These are phyloP conservation scores for Sula dactylatra DNA, from an alignment of 2,113 vertebrate genomes.

Conservation along the genomic window DNA sequence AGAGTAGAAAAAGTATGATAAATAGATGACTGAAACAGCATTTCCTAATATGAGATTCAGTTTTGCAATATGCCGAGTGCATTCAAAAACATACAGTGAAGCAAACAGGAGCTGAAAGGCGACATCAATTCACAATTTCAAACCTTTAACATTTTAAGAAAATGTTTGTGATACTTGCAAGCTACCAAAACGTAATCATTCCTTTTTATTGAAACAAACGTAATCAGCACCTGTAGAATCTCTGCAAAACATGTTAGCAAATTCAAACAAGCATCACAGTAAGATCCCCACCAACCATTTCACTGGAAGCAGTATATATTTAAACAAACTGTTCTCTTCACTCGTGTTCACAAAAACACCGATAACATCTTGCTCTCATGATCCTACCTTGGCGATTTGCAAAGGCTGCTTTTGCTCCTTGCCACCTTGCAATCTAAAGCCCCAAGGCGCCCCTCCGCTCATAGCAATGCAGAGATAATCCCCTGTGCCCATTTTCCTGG, in stretches of 20 bases:
- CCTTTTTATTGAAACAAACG: neutral
- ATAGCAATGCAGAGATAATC: conserved; percentile 91
- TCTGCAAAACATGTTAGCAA: neutral
- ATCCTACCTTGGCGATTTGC: conserved; percentile 88
- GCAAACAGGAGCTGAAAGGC: neutral
- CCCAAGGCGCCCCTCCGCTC: conserved; percentile 92
- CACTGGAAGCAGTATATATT: neutral
- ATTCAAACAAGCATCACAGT: neutral
- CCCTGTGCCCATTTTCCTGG: conserved; percentile 86
- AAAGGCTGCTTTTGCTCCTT: conserved; percentile 83
- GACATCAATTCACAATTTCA: neutral
- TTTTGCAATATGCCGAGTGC: rapidly evolving
- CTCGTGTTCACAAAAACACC: neutral
- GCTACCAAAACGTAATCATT: neutral
- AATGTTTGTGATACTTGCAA: neutral
- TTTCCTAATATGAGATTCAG: conserved; percentile 24
- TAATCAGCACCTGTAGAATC: neutral
- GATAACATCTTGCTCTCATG: neutral
- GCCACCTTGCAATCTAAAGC: conserved; percentile 87
- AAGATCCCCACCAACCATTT: neutral
- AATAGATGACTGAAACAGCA: conserved; percentile 7
- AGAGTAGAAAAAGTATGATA: conserved; percentile 26
- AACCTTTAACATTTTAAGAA: neutral
- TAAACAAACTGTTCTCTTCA: neutral
- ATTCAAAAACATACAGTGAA: neutral